Base-by-base conservation (phyloP, 2,888 invertebrate species). In the Liopterus haemorrhoidalis region DNA sequence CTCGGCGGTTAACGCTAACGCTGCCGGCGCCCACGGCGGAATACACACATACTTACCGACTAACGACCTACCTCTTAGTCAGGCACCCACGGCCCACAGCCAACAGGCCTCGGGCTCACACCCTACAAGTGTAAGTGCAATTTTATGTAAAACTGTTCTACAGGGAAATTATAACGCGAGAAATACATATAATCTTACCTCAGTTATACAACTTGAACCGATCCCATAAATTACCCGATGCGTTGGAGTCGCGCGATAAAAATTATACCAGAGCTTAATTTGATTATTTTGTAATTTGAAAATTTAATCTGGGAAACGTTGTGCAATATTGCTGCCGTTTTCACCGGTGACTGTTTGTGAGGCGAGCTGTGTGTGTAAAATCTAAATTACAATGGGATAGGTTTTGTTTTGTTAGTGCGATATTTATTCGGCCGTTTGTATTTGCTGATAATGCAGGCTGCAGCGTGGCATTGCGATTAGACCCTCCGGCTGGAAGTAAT, bases 211-310 rank as follows among this genome's bases (percentile, higher is more conserved):
- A n/a, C n/a, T n/a, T n/a, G n/a, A n/a, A n/a, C n/a, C n/a, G n/a
- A n/a, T n/a, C n/a, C n/a, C n/a, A n/a, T n/a, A n/a, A n/a, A n/a
- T n/a, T n/a, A n/a, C n/a, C n/a, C 25, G 11, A 25, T 25, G n/a
- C 25, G n/a, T 12, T 12, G 25, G 25, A 11, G 12, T 11, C 25
- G 12, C n/a, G n/a, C n/a, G n/a, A n/a, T n/a, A 48, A 25, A 51
- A 54, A 53, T 55, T 55, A 52, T 51, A 57, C 49, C 57, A 54
- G 61, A 62, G 62, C 61, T 61, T 63, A 62, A 63, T 63, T 63
- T 60, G 62, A 63, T 63, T 63, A 63, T 60, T 60, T 60, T 63
- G 62, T 64, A 64, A 64, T 64, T 64, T 62, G 59, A 57, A 59
- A 62, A 60, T 62, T 61, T 63, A 63, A 63, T 64, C 62, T 57